A percentile compares a stretch with the other conserved stretches of the same genome.
These are phyloP conservation scores for Lucifuga dentata DNA, from an alignment of 2,113 vertebrate species.

Conservation along the genomic window DNA sequence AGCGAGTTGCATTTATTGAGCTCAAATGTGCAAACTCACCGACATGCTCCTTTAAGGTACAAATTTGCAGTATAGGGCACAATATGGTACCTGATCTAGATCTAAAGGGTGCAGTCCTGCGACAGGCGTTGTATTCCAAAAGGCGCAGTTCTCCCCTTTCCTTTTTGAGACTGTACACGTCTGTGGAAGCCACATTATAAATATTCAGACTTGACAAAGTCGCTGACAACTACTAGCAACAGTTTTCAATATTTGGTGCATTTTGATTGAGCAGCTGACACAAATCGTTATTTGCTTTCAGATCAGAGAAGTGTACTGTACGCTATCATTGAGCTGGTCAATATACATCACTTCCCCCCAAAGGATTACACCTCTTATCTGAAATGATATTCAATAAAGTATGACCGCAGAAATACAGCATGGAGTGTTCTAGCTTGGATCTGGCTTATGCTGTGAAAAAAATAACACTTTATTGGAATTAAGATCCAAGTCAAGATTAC, in stretches of 20 bases:
- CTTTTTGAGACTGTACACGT: too few relatives aligned
- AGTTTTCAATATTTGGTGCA: slow-evolving; percentile 47
- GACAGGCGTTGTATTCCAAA: too few relatives aligned
- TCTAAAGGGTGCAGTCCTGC: too few relatives aligned
- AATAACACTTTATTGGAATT: slow-evolving; percentile 85
- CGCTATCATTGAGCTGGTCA: slow-evolving; percentile 82
- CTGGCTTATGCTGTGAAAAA: slow-evolving; percentile 73
- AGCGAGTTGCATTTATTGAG: too few relatives aligned
- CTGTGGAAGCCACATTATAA: slow-evolving; percentile 17
- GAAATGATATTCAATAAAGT: slow-evolving; percentile 89
- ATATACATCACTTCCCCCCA: slow-evolving; percentile 85
- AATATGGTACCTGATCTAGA: too few relatives aligned
- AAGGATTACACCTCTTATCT: slow-evolving; percentile 88
- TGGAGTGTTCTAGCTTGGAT: slow-evolving; percentile 81
- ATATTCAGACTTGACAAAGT: slow-evolving; percentile 46
- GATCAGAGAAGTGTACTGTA: slow-evolving; percentile 62
- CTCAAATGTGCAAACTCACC: too few relatives aligned
- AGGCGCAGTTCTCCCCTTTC: too few relatives aligned
- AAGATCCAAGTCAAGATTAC: slow-evolving; percentile 85
- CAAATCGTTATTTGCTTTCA: slow-evolving; percentile 76
- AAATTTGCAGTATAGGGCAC: too few relatives aligned
- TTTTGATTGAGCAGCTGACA: slow-evolving; percentile 64
- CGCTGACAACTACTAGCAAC: slow-evolving; percentile 48
- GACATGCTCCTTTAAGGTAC: too few relatives aligned
- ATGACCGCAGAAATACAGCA: slow-evolving; percentile 82